Conservation (phyloP, 2,888 invertebrate species). For the Hirudinaria manillensis region DNA sequence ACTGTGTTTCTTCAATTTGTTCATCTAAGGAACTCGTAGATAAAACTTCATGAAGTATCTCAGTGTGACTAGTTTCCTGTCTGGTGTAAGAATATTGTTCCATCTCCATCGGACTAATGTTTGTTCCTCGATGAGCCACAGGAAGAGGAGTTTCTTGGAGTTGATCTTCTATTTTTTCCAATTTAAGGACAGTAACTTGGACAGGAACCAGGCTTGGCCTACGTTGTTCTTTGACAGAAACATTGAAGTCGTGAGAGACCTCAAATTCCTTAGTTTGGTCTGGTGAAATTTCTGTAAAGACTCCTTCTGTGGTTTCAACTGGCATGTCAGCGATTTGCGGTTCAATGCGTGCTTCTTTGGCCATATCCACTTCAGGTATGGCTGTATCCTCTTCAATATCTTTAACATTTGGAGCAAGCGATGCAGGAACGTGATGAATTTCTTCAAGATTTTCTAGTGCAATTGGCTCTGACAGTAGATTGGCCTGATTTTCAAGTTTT, state of each 20-base stretch:
- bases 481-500: slow-evolving; percentile 24
- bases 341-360: slow-evolving; percentile 19
- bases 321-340: background rate
- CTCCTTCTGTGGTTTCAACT: background rate
- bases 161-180: slow-evolving; percentile 40
- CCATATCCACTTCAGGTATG: slow-evolving; percentile 24
- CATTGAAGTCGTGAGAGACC: slow-evolving; percentile 31
- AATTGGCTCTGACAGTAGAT: slow-evolving; percentile 22
- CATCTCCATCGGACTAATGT: slow-evolving; percentile 31
- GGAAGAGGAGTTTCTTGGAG: slow-evolving; percentile 36
- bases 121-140: slow-evolving; percentile 37
- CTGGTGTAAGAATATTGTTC: slow-evolving; percentile 28
- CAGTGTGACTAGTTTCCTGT: slow-evolving; percentile 24
- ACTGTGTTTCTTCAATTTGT: slow-evolving; percentile 25
- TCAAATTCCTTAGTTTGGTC: slow-evolving; percentile 9
- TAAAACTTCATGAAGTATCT: slow-evolving; percentile 30
- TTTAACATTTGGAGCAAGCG: slow-evolving; percentile 17
- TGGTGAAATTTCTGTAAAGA: background rate
- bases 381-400: slow-evolving; percentile 14
- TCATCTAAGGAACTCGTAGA: slow-evolving; percentile 34
- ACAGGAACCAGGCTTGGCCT: slow-evolving; percentile 33
- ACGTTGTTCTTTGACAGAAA: slow-evolving; percentile 27
- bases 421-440: slow-evolving; percentile 28
- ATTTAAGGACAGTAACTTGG: slow-evolving; percentile 34
- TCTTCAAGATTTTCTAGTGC: slow-evolving; percentile 39